Conservation (phyloP, 2,797 vertebrate genomes). For the Sus cebifrons region DNA sequence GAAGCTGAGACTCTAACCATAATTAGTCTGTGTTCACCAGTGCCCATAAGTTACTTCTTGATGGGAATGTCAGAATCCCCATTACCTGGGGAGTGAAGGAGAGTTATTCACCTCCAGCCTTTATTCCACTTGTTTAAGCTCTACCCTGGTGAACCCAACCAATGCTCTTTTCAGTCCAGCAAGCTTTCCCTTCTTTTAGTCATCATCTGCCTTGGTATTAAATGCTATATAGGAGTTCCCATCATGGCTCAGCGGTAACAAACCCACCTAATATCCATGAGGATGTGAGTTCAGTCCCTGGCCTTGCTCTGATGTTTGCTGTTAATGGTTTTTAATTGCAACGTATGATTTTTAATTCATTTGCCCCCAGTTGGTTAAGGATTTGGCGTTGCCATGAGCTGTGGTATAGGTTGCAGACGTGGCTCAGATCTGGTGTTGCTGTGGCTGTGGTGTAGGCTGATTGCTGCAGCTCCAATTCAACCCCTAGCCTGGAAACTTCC, state of each 20-base stretch:
- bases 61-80: background rate
- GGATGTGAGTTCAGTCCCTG: too few species aligned
- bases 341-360: conserved; percentile 67
- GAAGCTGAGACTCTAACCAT: background rate
- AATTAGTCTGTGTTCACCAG: background rate
- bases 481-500: too few species aligned
- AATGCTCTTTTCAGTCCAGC: background rate
- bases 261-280: too few species aligned
- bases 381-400: too few species aligned
- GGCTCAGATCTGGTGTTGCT: too few species aligned
- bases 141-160: background rate
- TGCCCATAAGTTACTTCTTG: background rate
- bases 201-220: background rate
- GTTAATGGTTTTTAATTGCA: conserved; percentile 74
- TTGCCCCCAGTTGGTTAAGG: background rate
- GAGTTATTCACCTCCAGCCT: background rate
- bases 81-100: background rate
- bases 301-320: conserved; percentile 14
- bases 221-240: too few species aligned
- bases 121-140: background rate
- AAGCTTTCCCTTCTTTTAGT: background rate
- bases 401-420: too few species aligned
- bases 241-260: too few species aligned
- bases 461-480: too few species aligned
- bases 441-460: too few species aligned